Evolutionary conservation across 2,797 vertebrate genomes (phyloP).

Genomic region (Acanthis flammea): DNA sequence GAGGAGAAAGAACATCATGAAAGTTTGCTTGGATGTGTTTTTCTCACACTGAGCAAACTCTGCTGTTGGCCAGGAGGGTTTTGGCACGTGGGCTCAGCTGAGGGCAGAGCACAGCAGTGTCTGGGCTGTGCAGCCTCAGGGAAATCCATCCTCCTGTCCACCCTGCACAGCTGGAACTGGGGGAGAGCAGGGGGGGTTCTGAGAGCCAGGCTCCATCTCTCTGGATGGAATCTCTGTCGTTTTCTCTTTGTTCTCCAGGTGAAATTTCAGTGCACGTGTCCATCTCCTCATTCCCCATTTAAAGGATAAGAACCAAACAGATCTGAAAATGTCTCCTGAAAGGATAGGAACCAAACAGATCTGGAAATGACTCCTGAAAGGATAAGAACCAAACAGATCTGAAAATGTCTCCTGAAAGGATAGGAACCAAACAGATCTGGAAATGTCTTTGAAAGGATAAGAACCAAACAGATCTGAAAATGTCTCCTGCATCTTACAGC

Average conservation of each 20-base stretch:
- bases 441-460: neutral
- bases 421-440: neutral
- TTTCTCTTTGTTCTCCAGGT: neutral
- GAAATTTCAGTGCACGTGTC: neutral
- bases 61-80: neutral
- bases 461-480: constrained; percentile 13
- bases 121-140: neutral
- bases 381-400: neutral
- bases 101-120: neutral
- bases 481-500: neutral
- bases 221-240: neutral
- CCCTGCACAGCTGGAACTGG: neutral
- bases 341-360: neutral
- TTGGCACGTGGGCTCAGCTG: neutral
- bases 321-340: neutral
- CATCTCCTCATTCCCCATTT: neutral
- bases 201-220: neutral
- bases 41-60: neutral
- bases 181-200: neutral
- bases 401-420: neutral
- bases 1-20: neutral
- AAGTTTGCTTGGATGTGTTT: neutral
- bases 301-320: neutral
- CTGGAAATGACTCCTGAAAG: neutral
- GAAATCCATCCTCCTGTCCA: neutral